A percentile compares a stretch with the other conserved stretches of the same genome.
phyloP scores from a whole-genome alignment of 2,797 vertebrate species.

The Bovichtus variegatus region DNA sequence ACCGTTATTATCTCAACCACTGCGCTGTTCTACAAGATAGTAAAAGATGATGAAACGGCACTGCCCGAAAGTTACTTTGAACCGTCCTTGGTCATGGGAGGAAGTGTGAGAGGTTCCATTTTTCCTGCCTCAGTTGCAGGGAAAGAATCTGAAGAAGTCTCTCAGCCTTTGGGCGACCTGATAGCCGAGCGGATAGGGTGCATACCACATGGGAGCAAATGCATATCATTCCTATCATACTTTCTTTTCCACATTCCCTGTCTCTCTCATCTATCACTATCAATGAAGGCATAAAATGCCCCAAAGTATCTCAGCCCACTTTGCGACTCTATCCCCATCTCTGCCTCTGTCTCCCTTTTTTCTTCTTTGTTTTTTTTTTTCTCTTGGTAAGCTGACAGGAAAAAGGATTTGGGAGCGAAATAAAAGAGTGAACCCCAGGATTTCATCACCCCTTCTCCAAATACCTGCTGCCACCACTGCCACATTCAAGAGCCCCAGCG shows the following conservation, averaged over 20 bases:
- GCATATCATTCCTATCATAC: too few species aligned
- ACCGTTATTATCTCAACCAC: slow-evolving; percentile 78
- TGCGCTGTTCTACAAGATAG: slow-evolving; percentile 78
- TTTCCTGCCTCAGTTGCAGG: slow-evolving; percentile 11
- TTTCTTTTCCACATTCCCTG: too few species aligned
- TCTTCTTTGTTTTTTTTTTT: background rate
- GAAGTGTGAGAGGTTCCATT: slow-evolving; percentile 33
- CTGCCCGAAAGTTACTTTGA: slow-evolving; percentile 29
- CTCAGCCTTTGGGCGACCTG: background rate
- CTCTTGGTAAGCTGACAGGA: slow-evolving; percentile 18
- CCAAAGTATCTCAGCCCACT: slow-evolving; percentile 10
- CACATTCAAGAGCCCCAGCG: slow-evolving; percentile 26
- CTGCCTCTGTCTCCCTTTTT: background rate
- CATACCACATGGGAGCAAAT: too few species aligned
- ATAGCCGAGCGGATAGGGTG: too few species aligned
- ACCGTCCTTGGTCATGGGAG: slow-evolving; percentile 28
- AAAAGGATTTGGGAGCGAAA: slow-evolving; percentile 14
- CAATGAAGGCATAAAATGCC: too few species aligned
- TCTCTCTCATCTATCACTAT: too few species aligned
- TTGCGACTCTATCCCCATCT: slow-evolving; percentile 1
- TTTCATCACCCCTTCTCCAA: slow-evolving; percentile 26
- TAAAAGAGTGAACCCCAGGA: slow-evolving; percentile 22
- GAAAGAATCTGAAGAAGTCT: slow-evolving; percentile 9
- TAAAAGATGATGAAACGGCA: slow-evolving; percentile 77
- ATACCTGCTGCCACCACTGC: slow-evolving; percentile 23